Conservation (phyloP, 2,888 invertebrate species). For the Dryobota labecula region DNA sequence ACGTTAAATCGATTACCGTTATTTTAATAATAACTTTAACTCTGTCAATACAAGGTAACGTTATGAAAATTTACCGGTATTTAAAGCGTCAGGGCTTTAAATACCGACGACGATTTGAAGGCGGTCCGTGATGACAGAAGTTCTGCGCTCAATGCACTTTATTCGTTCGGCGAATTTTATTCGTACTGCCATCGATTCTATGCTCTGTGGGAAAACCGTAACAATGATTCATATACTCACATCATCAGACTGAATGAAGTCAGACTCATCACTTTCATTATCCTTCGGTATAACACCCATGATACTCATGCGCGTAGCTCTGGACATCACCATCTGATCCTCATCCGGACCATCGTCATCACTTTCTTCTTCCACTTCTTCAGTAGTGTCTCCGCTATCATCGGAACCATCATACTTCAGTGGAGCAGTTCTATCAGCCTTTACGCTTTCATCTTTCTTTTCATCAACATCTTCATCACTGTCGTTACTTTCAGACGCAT, state of each 20-base stretch:
- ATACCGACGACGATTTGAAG: too few species aligned
- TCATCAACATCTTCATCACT: constrained; percentile 18
- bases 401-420: constrained; percentile 41
- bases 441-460: constrained; percentile 15
- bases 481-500: neutral
- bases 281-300: constrained; percentile 85
- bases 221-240: constrained; percentile 72
- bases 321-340: constrained; percentile 85
- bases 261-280: constrained; percentile 85
- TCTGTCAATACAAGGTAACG: too few species aligned
- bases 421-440: constrained; percentile 27
- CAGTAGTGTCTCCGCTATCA: constrained; percentile 27
- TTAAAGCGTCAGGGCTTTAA: too few species aligned
- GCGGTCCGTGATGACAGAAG: too few species aligned
- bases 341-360: constrained; percentile 80
- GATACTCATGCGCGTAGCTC: constrained; percentile 88
- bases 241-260: constrained; percentile 86
- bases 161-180: too few species aligned
- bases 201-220: too few species aligned
- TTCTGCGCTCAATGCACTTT: too few species aligned
- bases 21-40: too few species aligned
- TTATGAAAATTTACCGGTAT: too few species aligned
- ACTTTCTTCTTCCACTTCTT: constrained; percentile 54
- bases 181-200: too few species aligned
- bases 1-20: too few species aligned